Percentiles rank a stretch among this genome's conserved stretches.
These are phyloP conservation scores for Montipora efflorescens DNA, from an alignment of 64 coral and sea anemone species.

Conservation along the genomic window DNA sequence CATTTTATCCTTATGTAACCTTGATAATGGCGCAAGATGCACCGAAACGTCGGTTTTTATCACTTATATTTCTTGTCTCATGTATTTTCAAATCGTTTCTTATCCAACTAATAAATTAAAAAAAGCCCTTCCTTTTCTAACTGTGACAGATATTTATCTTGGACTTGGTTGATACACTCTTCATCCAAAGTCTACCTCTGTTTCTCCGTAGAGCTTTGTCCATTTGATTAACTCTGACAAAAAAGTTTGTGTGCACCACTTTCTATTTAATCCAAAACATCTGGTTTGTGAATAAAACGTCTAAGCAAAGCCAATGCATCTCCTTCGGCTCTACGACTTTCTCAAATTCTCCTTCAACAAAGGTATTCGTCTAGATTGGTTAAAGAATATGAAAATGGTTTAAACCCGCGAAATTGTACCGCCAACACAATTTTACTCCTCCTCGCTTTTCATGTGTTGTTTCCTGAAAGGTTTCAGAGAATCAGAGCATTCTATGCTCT, in stretches of 20 bases:
- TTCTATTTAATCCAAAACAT: constrained; percentile 56
- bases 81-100: too few relatives aligned
- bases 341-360: constrained; percentile 51
- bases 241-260: constrained; percentile 22
- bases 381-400: constrained; percentile 39
- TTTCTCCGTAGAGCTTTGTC: neutral
- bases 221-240: neutral
- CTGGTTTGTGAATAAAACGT: constrained; percentile 49
- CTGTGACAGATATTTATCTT: constrained; percentile 51
- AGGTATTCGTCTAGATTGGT: constrained; percentile 34
- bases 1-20: too few relatives aligned
- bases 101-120: too few relatives aligned
- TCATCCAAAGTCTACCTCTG: neutral
- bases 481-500: constrained; percentile 38
- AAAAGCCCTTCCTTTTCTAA: constrained; percentile 35
- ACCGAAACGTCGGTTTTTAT: too few relatives aligned
- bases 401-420: neutral
- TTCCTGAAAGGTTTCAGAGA: constrained; percentile 66
- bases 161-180: constrained; percentile 37
- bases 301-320: constrained; percentile 65
- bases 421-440: neutral
- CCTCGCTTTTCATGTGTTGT: constrained; percentile 30
- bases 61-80: too few relatives aligned
- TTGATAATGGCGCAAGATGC: too few relatives aligned
- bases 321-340: constrained; percentile 66